Conservation (phyloP, 2,113 vertebrate genomes). For the Passer montanus region DNA sequence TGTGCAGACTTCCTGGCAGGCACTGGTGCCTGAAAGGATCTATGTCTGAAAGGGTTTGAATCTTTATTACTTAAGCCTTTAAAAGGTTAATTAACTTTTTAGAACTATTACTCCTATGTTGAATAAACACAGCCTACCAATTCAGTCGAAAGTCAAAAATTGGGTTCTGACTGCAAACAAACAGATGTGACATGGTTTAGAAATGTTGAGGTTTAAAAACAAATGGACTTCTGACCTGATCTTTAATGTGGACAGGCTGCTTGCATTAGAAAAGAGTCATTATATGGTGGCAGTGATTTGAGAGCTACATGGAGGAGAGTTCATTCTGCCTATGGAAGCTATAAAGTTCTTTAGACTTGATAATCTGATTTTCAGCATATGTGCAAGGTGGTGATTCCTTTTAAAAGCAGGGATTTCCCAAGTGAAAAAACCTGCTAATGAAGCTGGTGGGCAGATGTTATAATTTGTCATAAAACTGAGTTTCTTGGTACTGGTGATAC, state of each 20-base stretch:
- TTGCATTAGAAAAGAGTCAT: neutral
- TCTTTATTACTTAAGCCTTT: neutral
- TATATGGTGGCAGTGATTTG: neutral
- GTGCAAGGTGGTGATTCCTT: neutral
- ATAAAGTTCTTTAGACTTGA: neutral
- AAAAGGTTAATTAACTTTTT: neutral
- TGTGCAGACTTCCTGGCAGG: neutral
- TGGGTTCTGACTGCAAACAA: neutral
- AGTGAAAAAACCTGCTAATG: neutral
- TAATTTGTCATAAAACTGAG: neutral
- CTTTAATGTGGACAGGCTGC: neutral
- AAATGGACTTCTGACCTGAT: neutral
- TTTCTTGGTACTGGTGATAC: neutral
- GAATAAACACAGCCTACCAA: neutral
- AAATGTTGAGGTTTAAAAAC: neutral
- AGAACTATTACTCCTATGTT: neutral
- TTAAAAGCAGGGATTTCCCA: neutral
- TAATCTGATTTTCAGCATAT: neutral
- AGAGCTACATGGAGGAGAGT: neutral
- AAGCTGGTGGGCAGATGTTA: neutral
- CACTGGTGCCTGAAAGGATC: neutral
- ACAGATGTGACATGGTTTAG: neutral
- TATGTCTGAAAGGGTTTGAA: neutral
- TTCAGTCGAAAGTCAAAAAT: neutral
- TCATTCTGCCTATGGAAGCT: neutral